Conservation (phyloP, 2,888 invertebrate species). For the Falcaria lacertinaria region DNA sequence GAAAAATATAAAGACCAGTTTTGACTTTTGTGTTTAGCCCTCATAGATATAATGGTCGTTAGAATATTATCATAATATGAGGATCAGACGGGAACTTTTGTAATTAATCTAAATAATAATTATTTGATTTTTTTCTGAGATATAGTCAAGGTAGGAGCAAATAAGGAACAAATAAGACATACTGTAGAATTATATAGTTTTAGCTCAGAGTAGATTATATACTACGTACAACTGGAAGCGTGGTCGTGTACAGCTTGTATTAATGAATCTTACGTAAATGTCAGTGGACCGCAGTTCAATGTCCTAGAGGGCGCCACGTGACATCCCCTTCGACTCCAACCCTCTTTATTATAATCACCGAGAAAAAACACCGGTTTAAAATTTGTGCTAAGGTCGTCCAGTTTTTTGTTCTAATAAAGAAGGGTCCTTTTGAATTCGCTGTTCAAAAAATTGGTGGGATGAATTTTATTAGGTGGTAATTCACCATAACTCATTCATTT, state of each 20-base stretch:
- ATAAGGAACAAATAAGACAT: too few species aligned
- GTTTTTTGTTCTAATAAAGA: constrained; percentile 22
- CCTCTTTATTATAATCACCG: constrained; percentile 49
- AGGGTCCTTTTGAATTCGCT: constrained; percentile 32
- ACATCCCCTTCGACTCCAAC: constrained; percentile 42
- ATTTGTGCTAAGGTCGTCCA: constrained; percentile 65
- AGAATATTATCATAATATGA: background rate
- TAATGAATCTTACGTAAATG: too few species aligned
- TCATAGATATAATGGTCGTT: background rate
- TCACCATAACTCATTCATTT: constrained; percentile 14
- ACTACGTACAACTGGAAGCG: too few species aligned
- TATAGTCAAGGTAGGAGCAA: too few species aligned
- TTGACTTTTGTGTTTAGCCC: constrained; percentile 13
- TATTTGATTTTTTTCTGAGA: too few species aligned
- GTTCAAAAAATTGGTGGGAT: constrained; percentile 28
- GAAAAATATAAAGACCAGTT: constrained; percentile 32
- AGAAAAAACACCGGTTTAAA: constrained; percentile 43
- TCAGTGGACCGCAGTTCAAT: constrained; percentile 46
- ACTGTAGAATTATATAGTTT: too few species aligned
- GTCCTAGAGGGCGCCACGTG: constrained; percentile 61
- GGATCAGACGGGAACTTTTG: too few species aligned
- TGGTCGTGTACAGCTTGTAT: too few species aligned
- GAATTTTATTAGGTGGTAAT: constrained; percentile 44
- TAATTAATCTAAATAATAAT: too few species aligned
- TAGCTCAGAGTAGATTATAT: too few species aligned